These are phyloP conservation scores for Corythucha ciliata DNA, from an alignment of 2,888 invertebrate species.

Conservation along the genomic window DNA sequence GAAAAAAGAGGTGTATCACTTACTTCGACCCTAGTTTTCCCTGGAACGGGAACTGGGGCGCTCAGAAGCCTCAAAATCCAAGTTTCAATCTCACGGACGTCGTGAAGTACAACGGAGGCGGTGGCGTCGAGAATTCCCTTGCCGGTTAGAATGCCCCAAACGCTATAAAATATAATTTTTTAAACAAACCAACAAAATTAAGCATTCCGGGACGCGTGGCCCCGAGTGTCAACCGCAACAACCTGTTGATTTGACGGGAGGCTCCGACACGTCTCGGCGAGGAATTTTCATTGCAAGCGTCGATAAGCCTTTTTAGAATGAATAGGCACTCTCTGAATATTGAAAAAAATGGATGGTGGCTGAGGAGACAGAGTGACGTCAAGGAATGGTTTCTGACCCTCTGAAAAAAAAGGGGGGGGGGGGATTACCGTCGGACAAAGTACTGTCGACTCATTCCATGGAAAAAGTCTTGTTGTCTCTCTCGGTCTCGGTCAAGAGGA, in stretches of 20 bases:
- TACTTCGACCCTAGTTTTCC: constrained; percentile 71
- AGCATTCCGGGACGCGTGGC: background rate
- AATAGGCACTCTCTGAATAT: constrained; percentile 96
- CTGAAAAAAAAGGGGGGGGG: constrained; percentile 47
- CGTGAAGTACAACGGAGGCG: constrained; percentile 83
- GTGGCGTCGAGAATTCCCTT: constrained; percentile 63
- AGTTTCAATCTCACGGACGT: constrained; percentile 95
- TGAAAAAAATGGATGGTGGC: constrained; percentile 98
- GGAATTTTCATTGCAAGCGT: constrained; percentile 93
- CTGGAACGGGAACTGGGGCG: constrained; percentile 96
- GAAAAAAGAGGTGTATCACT: constrained; percentile 4
- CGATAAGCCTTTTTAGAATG: constrained; percentile 89
- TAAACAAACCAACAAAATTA: background rate
- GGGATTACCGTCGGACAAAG: too few species aligned
- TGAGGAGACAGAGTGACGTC: constrained; percentile 93
- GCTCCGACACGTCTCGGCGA: constrained; percentile 81
- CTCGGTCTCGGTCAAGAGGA: background rate
- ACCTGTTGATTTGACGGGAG: constrained; percentile 78
- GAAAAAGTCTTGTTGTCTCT: background rate
- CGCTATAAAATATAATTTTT: constrained; percentile 39
- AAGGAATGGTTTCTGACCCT: constrained; percentile 83
- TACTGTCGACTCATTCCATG: background rate
- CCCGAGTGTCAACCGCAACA: background rate
- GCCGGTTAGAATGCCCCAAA: constrained; percentile 91
- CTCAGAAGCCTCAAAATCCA: constrained; percentile 95